phyloP scores from a whole-genome alignment of 2,888 invertebrate species.

The Aporophyla lueneburgensis region DNA sequence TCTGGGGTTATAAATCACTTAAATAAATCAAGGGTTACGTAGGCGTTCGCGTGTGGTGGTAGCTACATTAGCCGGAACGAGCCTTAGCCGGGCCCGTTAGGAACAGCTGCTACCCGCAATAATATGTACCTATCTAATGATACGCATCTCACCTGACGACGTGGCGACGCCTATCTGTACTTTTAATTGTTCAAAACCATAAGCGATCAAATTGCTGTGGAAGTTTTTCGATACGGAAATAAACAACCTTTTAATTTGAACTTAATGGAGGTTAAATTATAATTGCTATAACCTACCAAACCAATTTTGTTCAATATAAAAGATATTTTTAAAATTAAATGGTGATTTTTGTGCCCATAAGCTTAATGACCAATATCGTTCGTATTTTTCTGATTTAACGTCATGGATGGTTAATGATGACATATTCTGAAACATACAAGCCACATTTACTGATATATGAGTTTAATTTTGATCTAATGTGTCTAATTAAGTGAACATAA shows the following conservation, averaged over 20 bases:
- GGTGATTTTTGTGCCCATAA: background rate
- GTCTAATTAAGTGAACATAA: conserved; percentile 32
- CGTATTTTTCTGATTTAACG: background rate
- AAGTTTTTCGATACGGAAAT: conserved; percentile 32
- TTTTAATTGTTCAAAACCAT: conserved; percentile 49
- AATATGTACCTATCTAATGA: conserved; percentile 60
- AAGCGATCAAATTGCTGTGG: conserved; percentile 21
- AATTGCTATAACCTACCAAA: background rate
- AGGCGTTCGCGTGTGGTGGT: conserved; percentile 58
- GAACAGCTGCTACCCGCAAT: conserved; percentile 70
- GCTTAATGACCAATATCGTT: background rate
- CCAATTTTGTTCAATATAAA: background rate
- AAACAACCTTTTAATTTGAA: conserved; percentile 33
- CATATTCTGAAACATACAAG: background rate
- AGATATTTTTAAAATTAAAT: background rate
- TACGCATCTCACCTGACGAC: conserved; percentile 66
- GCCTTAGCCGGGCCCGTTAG: conserved; percentile 68
- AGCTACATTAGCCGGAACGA: conserved; percentile 69
- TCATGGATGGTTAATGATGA: background rate
- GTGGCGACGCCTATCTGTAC: conserved; percentile 44
- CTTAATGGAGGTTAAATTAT: conserved; percentile 6
- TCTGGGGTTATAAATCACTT: conserved; percentile 63
- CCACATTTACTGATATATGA: conserved; percentile 20
- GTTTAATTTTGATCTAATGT: conserved; percentile 21
- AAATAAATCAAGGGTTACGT: conserved; percentile 68